Evolutionary conservation across 1,140 invertebrate species (phyloP).

Genomic region (Caenorhabditis inopinata): DNA sequence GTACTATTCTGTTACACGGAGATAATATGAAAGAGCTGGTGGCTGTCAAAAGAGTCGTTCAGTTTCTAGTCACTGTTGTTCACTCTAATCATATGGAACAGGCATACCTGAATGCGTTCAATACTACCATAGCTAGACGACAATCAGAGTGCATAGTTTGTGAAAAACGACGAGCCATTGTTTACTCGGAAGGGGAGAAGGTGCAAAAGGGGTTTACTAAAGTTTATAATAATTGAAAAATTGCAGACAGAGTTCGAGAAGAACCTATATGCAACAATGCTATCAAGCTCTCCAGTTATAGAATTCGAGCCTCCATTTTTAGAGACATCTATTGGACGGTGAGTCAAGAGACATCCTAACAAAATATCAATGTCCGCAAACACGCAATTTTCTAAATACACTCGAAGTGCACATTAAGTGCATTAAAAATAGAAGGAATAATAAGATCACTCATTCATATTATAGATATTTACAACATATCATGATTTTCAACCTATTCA

Average conservation of each 20-base stretch:
- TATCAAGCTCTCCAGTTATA: constrained; percentile 84
- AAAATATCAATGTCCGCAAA: neutral
- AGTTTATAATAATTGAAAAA: neutral
- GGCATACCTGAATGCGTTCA: constrained; percentile 56
- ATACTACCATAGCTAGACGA: constrained; percentile 37
- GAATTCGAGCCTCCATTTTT: constrained; percentile 82
- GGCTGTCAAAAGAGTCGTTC: constrained; percentile 66
- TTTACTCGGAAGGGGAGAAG: constrained; percentile 49
- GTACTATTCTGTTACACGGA: constrained; percentile 84
- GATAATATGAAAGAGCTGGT: constrained; percentile 76
- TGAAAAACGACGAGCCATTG: constrained; percentile 52
- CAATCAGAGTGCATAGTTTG: constrained; percentile 64
- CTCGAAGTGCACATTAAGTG: neutral
- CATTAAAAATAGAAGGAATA: no score
- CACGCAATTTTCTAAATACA: no score
- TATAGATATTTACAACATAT: no score
- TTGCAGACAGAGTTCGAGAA: constrained; percentile 72
- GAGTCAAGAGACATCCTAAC: neutral
- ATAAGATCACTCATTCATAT: no score
- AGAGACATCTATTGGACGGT: constrained; percentile 71
- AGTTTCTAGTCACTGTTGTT: constrained; percentile 51
- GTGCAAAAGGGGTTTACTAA: neutral
- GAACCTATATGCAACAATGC: constrained; percentile 75
- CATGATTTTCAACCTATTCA: constrained; percentile 75
- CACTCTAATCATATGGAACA: constrained; percentile 53